These are phyloP conservation scores for Parascotia fuliginaria DNA, from an alignment of 2,888 invertebrate genomes.

Conservation along the genomic window DNA sequence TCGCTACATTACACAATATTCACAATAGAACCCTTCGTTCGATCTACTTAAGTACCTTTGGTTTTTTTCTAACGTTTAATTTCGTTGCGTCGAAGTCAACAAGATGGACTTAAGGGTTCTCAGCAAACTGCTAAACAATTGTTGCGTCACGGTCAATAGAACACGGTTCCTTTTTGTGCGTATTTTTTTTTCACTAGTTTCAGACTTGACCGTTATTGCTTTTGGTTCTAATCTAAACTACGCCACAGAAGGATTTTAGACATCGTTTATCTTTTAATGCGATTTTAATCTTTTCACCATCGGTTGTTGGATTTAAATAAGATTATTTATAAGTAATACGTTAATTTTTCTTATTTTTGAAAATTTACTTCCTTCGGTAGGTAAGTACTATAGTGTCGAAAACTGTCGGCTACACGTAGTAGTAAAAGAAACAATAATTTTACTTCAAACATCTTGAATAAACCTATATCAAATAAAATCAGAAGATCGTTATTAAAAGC, in stretches of 20 bases:
- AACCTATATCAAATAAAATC: too few relatives aligned
- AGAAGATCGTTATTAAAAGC: too few relatives aligned
- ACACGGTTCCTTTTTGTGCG: conserved; percentile 67
- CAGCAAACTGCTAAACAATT: conserved; percentile 83
- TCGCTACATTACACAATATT: conserved; percentile 84
- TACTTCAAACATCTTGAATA: too few relatives aligned
- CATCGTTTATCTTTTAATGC: conserved; percentile 53
- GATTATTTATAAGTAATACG: neutral
- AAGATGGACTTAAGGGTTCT: conserved; percentile 79
- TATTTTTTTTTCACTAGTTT: conserved; percentile 60
- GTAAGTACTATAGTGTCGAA: too few relatives aligned
- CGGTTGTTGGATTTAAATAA: conserved; percentile 17
- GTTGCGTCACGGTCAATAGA: conserved; percentile 84
- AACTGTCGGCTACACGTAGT: too few relatives aligned
- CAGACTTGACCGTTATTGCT: conserved; percentile 61
- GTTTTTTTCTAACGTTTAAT: conserved; percentile 73
- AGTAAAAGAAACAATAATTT: too few relatives aligned
- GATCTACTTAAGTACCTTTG: conserved; percentile 75
- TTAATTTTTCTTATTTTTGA: neutral
- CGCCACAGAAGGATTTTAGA: conserved; percentile 57
- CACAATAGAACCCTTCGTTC: conserved; percentile 79
- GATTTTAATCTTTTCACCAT: conserved; percentile 29
- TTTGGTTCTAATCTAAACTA: conserved; percentile 61
- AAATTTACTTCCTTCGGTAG: neutral
- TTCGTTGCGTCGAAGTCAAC: conserved; percentile 79